A percentile compares a stretch with the other conserved stretches of the same genome.
Conservation (phyloP, 2,888 invertebrate genomes). For the Nasonovia ribisnigri region DNA sequence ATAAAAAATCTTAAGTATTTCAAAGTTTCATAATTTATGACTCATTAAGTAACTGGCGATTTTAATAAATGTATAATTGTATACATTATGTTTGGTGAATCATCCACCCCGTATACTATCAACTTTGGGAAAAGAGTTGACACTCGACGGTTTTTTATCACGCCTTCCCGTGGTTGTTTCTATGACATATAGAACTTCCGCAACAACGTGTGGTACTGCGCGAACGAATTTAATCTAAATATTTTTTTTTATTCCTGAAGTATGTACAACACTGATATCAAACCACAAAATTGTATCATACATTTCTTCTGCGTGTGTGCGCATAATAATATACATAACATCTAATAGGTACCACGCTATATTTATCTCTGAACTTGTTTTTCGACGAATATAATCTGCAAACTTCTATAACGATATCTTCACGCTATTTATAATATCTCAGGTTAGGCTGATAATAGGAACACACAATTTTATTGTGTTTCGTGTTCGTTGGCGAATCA, state of each 20-base stretch:
- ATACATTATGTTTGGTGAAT: no score
- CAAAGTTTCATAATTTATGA: background rate
- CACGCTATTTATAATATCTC: background rate
- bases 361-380: background rate
- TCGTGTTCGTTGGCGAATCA: conserved; percentile 21
- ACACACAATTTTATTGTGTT: background rate
- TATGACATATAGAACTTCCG: background rate
- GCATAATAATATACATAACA: background rate
- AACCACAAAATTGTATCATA: background rate
- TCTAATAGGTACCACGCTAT: background rate
- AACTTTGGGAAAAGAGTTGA: background rate
- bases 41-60: background rate
- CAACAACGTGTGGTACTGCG: background rate
- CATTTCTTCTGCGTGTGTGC: background rate
- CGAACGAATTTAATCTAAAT: background rate
- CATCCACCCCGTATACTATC: no score
- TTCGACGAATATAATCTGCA: background rate
- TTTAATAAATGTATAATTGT: background rate
- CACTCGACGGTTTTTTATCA: background rate
- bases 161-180: background rate
- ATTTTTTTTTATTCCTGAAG: background rate
- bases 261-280: background rate
- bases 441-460: background rate
- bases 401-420: background rate
- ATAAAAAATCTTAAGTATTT: background rate